Evolutionary conservation across 2,113 vertebrate species (phyloP), one percentile per base, ranked within the genome.

Genomic region (Lynx canadensis): DNA sequence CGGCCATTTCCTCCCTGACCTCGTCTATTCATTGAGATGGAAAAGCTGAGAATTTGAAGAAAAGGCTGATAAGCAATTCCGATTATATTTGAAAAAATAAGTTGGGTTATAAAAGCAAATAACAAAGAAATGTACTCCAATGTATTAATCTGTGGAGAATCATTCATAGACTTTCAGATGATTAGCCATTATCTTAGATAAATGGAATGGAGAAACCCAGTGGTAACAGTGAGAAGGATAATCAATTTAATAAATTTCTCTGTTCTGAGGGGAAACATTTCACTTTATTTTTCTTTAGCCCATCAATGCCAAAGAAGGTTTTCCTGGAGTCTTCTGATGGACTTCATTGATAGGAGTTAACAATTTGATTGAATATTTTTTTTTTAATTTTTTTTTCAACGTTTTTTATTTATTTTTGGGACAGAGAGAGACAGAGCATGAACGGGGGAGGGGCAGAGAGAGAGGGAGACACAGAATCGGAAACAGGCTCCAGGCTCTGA

Each of bases 21-120:
- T 84, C 85, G 38, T 71, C n/a, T 85, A 50, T 38, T 88, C 69
- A 83, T 45, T 91, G 71, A 97, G 36, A 96, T 96, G 86, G 76
- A 91, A 94, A 94, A 81, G 52, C 92, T 94, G 81, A 81, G 52
- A 86, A 82, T 82, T 91, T 91, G 38, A 95, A 92, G 74, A 90
- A 90, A 92, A 90, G 18, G 10, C 69, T 91, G 41, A 94, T 94
- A 95, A 87, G 83, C 29, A 45, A 78, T 90, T 96, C 85, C 63
- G 60, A 33, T 94, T 95, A 80, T 84, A 82, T 57, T 71, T 95
- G 63, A 45, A 93, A 88, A 83, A 68, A 33, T 80, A 79, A 89
- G 68, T 73, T 41, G 13, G 45, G 12, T 68, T 66, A 4, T 45
- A 65, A 63, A 55, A 94, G 50, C n/a, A 94, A 88, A 79, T 73